These are phyloP conservation scores for Schizaphis graminum DNA, from an alignment of 2,888 invertebrate species.

Conservation along the genomic window DNA sequence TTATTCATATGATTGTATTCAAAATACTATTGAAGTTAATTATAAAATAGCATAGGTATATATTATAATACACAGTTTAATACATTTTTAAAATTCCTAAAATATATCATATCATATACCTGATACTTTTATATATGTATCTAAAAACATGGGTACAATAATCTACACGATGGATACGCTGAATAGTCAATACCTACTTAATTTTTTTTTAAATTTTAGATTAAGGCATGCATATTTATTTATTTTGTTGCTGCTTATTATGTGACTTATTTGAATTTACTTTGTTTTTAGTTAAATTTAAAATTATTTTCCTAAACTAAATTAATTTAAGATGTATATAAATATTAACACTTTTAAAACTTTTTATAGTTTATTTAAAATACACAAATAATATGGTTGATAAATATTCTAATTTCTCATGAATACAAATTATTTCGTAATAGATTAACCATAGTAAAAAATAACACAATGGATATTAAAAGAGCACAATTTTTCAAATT, in stretches of 20 bases:
- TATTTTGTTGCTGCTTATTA: conserved; percentile 66
- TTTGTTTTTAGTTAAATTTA: neutral
- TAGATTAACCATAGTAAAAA: neutral
- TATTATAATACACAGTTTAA: neutral
- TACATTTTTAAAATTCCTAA: neutral
- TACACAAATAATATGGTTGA: neutral
- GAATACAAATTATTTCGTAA: neutral
- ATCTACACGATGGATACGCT: neutral
- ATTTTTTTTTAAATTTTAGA: conserved; percentile 34
- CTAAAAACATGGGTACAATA: neutral
- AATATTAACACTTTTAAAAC: neutral
- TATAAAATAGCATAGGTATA: neutral
- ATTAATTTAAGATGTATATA: neutral
- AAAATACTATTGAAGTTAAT: neutral
- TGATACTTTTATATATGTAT: neutral
- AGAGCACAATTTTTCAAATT: neutral
- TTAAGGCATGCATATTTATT: conserved; percentile 61
- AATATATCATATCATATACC: neutral
- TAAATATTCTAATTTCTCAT: neutral
- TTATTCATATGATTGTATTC: neutral
- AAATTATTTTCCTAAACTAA: neutral
- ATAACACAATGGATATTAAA: neutral
- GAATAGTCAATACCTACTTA: neutral
- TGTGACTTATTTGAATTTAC: neutral
- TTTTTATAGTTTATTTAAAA: neutral